These are phyloP conservation scores for Tiphia femorata DNA, from an alignment of 2,888 invertebrate species.

Conservation along the genomic window DNA sequence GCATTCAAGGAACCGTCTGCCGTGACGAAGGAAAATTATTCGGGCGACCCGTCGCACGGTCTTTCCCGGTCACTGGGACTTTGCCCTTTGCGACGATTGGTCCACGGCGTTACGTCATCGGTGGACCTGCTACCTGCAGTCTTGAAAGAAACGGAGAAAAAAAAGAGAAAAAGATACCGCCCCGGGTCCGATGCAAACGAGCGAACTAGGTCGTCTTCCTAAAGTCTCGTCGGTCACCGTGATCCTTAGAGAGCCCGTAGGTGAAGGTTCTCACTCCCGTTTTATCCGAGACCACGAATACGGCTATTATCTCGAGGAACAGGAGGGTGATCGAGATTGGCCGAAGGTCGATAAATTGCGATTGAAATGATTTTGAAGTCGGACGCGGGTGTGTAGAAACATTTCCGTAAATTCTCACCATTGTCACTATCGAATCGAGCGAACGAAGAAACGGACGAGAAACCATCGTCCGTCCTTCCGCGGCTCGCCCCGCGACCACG, in stretches of 20 bases:
- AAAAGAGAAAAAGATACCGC: conserved; percentile 27
- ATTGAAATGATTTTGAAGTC: too few species aligned
- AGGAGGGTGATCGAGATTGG: too few species aligned
- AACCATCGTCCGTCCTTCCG: conserved; percentile 30
- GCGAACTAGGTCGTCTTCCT: conserved; percentile 38
- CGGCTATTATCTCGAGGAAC: too few species aligned
- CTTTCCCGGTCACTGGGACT: conserved; percentile 23
- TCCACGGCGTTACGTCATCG: conserved; percentile 38
- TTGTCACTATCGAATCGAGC: too few species aligned
- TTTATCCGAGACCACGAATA: too few species aligned
- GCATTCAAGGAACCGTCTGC: not conserved
- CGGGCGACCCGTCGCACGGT: not conserved
- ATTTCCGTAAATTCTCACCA: not conserved
- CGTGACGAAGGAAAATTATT: not conserved
- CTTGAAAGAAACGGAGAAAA: conserved; percentile 21
- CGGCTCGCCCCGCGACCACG: conserved; percentile 38
- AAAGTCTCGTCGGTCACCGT: conserved; percentile 37
- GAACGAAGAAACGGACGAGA: conserved; percentile 22
- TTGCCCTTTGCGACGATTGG: conserved; percentile 41
- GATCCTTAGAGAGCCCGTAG: conserved; percentile 35
- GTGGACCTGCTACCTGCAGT: conserved; percentile 35
- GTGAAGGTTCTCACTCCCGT: too few species aligned
- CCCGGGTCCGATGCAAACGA: conserved; percentile 39
- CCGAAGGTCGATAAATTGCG: too few species aligned
- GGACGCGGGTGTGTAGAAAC: too few species aligned